Evolutionary conservation across 1,140 invertebrate species (phyloP), one percentile per base, ranked within the genome.

Genomic region (Drosophila biarmipes): DNA sequence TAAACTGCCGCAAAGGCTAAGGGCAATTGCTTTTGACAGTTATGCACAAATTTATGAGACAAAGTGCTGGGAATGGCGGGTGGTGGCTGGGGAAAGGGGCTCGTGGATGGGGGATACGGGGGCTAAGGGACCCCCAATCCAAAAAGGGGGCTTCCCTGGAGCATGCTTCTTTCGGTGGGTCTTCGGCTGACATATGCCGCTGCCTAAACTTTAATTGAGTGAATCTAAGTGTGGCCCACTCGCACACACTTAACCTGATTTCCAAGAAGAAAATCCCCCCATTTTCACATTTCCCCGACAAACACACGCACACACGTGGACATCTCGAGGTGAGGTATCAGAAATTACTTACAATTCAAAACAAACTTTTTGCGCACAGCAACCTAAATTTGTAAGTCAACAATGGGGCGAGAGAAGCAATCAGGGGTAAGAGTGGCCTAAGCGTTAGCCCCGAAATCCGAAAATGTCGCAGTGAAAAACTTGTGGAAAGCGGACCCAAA

Each of bases 341-440:
- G 86, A 86, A 86, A 86, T 86, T 86, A 86, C 82, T 86, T 86
- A 87, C 82, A 86, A 86, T 89, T 86, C 82, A 86, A 87, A 86
- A 86, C 82, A 86, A 86, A 86, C 82, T 86, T 86, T 86, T 87
- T 63, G 53, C 84, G 78, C 68, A 80, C 68, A 77, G 78, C 66
- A 87, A 78, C 82, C 84, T 78, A 86, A 86, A 87, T 86, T 86
- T 86, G 82, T 87, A 89, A 86, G 82, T 86, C 82, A 86, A 86
- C 82, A 86, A 85, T 87, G 78, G 74, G 52, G 78, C 62, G 52
- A 43, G 42, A 63, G 42, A 56, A 48, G 55, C 54, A 66, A 49
- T 49, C 31, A 29, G 21, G 24, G 21, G 51, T 17, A 19, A 54
- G 59, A 57, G 72, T 75, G 73, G 46, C 40, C 64, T 66, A 75